Percentiles rank a stretch among this genome's conserved stretches.
Evolutionary conservation across 2,888 invertebrate species (phyloP).

Genomic region (Chloromyia formosa): DNA sequence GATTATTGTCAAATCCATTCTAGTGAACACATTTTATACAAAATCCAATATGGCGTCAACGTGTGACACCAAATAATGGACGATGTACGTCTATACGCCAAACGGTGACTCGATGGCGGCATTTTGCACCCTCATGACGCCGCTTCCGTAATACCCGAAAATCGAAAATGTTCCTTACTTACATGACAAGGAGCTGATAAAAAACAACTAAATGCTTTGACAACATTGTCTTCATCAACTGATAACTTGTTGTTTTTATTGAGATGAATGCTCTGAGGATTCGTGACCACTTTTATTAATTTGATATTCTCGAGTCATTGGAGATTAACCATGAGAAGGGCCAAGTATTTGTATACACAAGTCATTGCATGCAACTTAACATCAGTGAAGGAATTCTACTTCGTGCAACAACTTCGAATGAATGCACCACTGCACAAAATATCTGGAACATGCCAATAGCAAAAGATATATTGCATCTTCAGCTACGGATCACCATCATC

Average conservation of each 20-base stretch:
- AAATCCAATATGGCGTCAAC: too few species aligned
- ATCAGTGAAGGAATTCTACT: background rate
- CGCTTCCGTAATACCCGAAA: too few species aligned
- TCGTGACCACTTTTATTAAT: constrained; percentile 11
- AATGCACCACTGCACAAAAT: background rate
- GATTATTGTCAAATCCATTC: too few species aligned
- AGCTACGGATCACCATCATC: background rate
- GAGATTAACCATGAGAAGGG: background rate
- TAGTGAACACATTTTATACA: too few species aligned
- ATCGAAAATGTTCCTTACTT: too few species aligned
- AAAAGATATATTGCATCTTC: background rate
- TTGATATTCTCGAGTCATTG: background rate
- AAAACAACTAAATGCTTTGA: too few species aligned
- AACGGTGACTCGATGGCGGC: too few species aligned
- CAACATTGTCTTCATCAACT: too few species aligned
- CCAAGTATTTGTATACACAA: background rate
- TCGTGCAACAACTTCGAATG: constrained; percentile 18
- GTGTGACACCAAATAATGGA: too few species aligned
- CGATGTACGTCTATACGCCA: too few species aligned
- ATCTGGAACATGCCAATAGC: constrained; percentile 16
- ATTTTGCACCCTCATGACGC: too few species aligned
- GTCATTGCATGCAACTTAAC: background rate
- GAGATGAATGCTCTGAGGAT: background rate
- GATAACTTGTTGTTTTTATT: background rate
- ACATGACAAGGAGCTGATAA: too few species aligned